Evolutionary conservation across 2,113 vertebrate species (phyloP), one percentile per base, ranked within the genome.

Genomic region (Heterotis niloticus): DNA sequence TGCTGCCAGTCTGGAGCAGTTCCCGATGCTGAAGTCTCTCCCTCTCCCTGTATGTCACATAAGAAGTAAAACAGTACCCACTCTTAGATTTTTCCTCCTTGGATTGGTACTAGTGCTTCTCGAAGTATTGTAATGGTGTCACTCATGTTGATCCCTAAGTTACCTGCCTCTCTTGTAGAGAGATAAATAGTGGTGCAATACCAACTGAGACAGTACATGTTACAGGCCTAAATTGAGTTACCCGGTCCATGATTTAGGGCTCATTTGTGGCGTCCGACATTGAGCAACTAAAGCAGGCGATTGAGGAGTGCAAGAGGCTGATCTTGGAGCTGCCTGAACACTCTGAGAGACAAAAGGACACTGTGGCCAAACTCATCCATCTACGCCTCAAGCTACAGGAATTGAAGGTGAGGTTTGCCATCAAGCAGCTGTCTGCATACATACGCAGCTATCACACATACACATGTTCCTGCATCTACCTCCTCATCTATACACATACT

Each of bases 341-440:
- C 83, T 99, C 97, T 0, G 96, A 98, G 91, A 89, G 88, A 86
- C 96, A 98, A 88, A 98, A 98, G 83, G 96, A 98, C 0, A 95
- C 95, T 0, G 96, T 98, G n/a, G 95, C 96, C 29, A 92, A 95
- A 85, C 96, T 98, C n/a, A 97, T 98, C 72, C 97, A 98, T 82
- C 95, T 98, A 23, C 94, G 97, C 14, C 95, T 99, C 86, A 98
- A 98, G 87, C 93, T 99, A 5, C 97, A 99, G 87, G 96, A 99
- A 82, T 93, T 99, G 29, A 95, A 98, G 94, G 97, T 98, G 74
- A 23, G 29, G 54, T 17, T 54, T 28, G 14, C 1, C 14, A 24
- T 57, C 13, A n/a, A 14, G 34, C 34, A 44, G 34, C 24, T 23
- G 9, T 57, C 52, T 57, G 20, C 14, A 18, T 18, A 24, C 14